phyloP scores from a whole-genome alignment of 1,140 invertebrate species.

The Nymphalis io region DNA sequence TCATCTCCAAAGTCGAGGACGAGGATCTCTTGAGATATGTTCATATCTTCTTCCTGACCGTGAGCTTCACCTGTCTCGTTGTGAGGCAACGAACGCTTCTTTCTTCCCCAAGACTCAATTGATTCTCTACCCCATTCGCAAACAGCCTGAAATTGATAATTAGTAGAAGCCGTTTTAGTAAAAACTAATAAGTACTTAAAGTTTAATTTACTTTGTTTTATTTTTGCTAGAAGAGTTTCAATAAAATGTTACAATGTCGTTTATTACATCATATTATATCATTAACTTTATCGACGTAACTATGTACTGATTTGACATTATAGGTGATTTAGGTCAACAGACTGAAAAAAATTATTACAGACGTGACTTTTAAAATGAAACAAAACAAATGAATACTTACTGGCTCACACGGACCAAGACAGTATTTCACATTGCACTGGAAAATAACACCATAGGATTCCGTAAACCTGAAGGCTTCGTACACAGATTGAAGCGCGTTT shows the following conservation, averaged over 20 bases:
- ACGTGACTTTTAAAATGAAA: neutral
- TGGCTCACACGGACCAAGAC: constrained; percentile 95
- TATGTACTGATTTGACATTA: constrained; percentile 20
- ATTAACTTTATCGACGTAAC: constrained; percentile 33
- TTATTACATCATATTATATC: constrained; percentile 12
- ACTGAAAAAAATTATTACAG: too few relatives aligned
- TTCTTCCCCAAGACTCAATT: constrained; percentile 94
- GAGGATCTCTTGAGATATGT: constrained; percentile 95
- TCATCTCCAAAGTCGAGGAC: constrained; percentile 95
- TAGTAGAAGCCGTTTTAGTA: too few relatives aligned
- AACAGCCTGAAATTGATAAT: constrained; percentile 83
- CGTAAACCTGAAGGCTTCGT: constrained; percentile 97
- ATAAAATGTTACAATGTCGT: neutral
- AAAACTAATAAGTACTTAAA: too few relatives aligned
- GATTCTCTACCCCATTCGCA: constrained; percentile 94
- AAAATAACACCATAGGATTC: constrained; percentile 98
- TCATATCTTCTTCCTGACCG: constrained; percentile 93
- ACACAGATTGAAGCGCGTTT: constrained; percentile 93
- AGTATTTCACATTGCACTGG: constrained; percentile 98
- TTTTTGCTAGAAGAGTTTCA: neutral
- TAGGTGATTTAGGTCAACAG: neutral
- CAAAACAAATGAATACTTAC: constrained; percentile 80
- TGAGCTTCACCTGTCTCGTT: constrained; percentile 81
- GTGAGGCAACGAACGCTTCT: constrained; percentile 85
- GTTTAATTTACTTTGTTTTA: too few relatives aligned